phyloP scores from a whole-genome alignment of 2,888 invertebrate species.

The Tipula unca region DNA sequence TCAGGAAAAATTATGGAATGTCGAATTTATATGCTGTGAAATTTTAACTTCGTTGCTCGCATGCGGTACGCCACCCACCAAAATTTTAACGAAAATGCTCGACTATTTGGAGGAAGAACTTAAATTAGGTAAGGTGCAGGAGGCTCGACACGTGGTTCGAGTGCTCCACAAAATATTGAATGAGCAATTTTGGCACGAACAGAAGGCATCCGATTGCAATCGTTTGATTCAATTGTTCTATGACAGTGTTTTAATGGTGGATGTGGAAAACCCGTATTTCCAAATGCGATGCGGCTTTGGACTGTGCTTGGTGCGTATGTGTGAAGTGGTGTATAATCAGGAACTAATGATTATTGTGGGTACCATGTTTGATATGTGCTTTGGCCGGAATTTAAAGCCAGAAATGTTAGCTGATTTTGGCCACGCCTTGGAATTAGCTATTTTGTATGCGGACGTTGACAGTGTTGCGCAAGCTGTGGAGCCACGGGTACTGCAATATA shows the following conservation, averaged over 20 bases:
- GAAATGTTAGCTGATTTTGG: constrained; percentile 47
- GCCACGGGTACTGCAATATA: constrained; percentile 43
- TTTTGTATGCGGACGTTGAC: constrained; percentile 42
- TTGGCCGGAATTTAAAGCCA: constrained; percentile 39
- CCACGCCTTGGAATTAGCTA: constrained; percentile 46
- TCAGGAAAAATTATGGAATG: constrained; percentile 40
- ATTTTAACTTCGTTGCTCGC: constrained; percentile 33
- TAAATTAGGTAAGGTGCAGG: constrained; percentile 32
- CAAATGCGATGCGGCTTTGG: constrained; percentile 46
- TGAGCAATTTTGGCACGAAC: constrained; percentile 44
- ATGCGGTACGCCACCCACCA: constrained; percentile 29
- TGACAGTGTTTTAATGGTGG: constrained; percentile 35
- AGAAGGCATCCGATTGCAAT: constrained; percentile 38
- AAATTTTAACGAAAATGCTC: constrained; percentile 29
- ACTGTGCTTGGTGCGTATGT: constrained; percentile 46
- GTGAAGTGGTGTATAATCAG: constrained; percentile 43
- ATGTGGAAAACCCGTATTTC: constrained; percentile 32
- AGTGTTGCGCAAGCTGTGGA: constrained; percentile 42
- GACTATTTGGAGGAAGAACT: constrained; percentile 25
- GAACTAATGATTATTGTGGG: constrained; percentile 45
- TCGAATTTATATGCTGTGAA: constrained; percentile 38
- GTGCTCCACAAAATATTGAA: constrained; percentile 46
- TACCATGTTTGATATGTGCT: constrained; percentile 46
- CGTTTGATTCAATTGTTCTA: constrained; percentile 45
- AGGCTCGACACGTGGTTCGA: constrained; percentile 43